phyloP scores from a whole-genome alignment of 2,113 vertebrate genomes.

The Spermophilus dauricus region DNA sequence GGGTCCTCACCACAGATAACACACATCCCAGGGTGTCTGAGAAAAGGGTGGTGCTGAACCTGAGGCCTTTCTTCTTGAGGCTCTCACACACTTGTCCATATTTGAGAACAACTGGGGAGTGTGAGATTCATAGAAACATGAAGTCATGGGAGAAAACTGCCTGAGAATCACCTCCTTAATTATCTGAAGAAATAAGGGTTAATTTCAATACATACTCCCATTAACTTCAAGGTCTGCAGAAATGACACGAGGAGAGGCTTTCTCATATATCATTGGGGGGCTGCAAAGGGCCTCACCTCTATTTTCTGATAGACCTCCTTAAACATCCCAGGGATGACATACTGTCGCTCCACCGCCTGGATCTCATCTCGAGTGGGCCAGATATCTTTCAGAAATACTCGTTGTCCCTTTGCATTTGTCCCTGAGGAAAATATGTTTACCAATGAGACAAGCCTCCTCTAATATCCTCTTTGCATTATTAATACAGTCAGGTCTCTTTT shows the following conservation, averaged over 20 bases:
- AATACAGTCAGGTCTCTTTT: neutral
- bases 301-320: constrained; percentile 98
- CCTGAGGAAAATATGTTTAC: constrained; percentile 85
- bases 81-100: neutral
- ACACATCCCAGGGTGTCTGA: neutral
- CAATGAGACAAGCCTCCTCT: neutral
- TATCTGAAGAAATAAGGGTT: neutral
- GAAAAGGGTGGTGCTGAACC: neutral
- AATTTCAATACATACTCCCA: neutral
- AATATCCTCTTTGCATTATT: neutral
- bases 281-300: constrained; percentile 89
- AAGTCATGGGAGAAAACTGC: neutral
- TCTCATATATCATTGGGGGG: neutral
- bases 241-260: accelerated
- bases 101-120: neutral
- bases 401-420: constrained; percentile 90
- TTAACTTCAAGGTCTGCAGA: neutral
- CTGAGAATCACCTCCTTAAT: neutral
- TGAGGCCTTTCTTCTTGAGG: neutral
- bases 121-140: neutral
- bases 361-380: constrained; percentile 98
- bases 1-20: neutral
- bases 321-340: constrained; percentile 98
- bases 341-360: constrained; percentile 93
- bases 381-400: constrained; percentile 95